Conservation (phyloP, 2,797 vertebrate genomes). For the Megalops cyprinoides region DNA sequence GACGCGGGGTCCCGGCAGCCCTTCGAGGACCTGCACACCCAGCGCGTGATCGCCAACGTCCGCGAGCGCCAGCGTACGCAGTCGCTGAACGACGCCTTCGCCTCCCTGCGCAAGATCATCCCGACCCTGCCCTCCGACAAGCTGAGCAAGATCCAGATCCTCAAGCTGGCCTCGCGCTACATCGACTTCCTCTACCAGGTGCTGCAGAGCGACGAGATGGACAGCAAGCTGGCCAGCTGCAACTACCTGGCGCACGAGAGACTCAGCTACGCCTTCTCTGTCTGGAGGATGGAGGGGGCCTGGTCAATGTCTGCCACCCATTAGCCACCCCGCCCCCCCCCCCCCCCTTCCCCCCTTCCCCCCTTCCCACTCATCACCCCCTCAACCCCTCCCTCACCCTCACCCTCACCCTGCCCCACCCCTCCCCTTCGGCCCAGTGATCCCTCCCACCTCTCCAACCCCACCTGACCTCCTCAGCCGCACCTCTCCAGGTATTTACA, state of each 20-base stretch:
- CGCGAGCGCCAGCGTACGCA: conserved; percentile 88
- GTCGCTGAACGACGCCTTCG: conserved; percentile 88
- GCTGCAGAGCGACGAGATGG: conserved; percentile 87
- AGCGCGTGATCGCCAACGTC: conserved; percentile 87
- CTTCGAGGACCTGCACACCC: conserved; percentile 82
- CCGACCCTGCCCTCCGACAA: conserved; percentile 91
- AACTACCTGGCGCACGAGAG: conserved; percentile 89
- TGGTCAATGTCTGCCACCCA: conserved; percentile 91
- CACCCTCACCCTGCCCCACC: conserved; percentile 43
- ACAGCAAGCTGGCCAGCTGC: conserved; percentile 82
- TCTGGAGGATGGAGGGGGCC: conserved; percentile 95
- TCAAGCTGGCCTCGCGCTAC: conserved; percentile 88
- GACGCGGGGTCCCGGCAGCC: conserved; percentile 48
- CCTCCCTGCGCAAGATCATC: conserved; percentile 88
- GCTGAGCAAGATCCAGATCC: conserved; percentile 93
- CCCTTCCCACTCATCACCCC: not conserved
- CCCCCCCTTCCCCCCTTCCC: not conserved
- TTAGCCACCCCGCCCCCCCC: conserved; percentile 56
- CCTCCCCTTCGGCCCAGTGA: not conserved
- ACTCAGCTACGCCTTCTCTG: conserved; percentile 91
- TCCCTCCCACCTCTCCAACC: not conserved
- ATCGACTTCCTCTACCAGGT: conserved; percentile 93
- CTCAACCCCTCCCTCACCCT: not conserved
- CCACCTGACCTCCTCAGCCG: conserved; percentile 6
- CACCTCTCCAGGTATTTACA: conserved; percentile 32